phyloP scores from a whole-genome alignment of 2,113 vertebrate genomes.

The Holacanthus passer region DNA sequence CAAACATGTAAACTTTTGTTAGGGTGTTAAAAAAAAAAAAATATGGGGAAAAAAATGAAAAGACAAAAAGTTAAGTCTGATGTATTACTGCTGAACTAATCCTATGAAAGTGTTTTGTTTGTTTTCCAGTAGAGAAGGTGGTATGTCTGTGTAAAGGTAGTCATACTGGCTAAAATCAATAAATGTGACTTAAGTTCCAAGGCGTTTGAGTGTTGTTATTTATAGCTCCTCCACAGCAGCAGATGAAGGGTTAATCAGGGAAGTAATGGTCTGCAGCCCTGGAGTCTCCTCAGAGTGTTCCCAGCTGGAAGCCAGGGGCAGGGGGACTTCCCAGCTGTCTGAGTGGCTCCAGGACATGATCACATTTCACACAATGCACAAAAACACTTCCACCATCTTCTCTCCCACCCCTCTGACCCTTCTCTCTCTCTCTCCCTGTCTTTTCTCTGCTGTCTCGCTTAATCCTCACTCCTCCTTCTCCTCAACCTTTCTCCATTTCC shows the following conservation, averaged over 20 bases:
- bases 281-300: slow-evolving; percentile 58
- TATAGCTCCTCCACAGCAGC: slow-evolving; percentile 31
- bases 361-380: slow-evolving; percentile 78
- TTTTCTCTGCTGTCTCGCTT: slow-evolving; percentile 49
- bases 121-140: slow-evolving; percentile 82
- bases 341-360: slow-evolving; percentile 71
- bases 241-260: slow-evolving; percentile 65
- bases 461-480: slow-evolving; percentile 29
- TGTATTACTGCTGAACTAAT: slow-evolving; percentile 83
- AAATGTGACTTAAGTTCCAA: slow-evolving; percentile 87
- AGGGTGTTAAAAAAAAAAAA: slow-evolving; percentile 67
- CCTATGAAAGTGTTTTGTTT: slow-evolving; percentile 80
- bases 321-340: slow-evolving; percentile 79
- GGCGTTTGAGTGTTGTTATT: slow-evolving; percentile 50
- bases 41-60: slow-evolving; percentile 43
- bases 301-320: slow-evolving; percentile 60
- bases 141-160: slow-evolving; percentile 91
- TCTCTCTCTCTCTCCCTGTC: neutral
- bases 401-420: neutral
- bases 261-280: slow-evolving; percentile 46
- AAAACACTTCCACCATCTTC: slow-evolving; percentile 53
- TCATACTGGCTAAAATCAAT: slow-evolving; percentile 92
- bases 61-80: slow-evolving; percentile 75
- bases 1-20: slow-evolving; percentile 77
- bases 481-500: slow-evolving; percentile 17